Conservation (phyloP, 2,888 invertebrate species). For the Sesia bembeciformis region DNA sequence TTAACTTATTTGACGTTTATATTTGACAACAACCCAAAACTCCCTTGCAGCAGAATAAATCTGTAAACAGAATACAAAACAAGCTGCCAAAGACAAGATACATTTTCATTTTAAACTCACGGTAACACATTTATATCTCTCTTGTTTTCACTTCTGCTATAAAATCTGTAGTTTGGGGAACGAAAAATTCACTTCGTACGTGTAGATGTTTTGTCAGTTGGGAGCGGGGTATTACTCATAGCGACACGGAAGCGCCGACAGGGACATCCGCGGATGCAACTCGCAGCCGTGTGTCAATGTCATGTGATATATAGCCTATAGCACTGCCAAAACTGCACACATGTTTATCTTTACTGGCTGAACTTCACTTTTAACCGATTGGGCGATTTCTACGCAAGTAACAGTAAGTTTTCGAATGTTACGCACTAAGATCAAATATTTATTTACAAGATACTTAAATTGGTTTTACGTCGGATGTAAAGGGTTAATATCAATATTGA, state of each 20-base stretch:
- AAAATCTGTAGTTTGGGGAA: background rate
- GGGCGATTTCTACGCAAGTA: no score
- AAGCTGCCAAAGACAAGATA: background rate
- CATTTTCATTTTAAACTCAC: background rate
- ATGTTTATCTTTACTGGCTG: conserved; percentile 28
- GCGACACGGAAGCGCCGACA: conserved; percentile 54
- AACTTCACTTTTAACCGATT: background rate
- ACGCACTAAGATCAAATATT: no score
- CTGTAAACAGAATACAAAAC: background rate
- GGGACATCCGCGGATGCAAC: conserved; percentile 51
- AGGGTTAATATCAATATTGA: no score
- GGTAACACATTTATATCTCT: background rate
- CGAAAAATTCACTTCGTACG: background rate
- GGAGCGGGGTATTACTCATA: conserved; percentile 44
- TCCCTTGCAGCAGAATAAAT: no score
- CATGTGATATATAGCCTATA: conserved; percentile 45
- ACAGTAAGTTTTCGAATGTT: no score
- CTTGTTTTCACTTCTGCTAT: background rate
- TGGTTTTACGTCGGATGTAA: no score
- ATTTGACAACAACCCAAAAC: no score
- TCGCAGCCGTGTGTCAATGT: conserved; percentile 52
- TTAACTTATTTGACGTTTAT: no score
- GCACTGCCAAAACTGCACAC: conserved; percentile 43
- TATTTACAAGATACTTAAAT: no score
- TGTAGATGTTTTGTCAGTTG: conserved; percentile 19